phyloP scores from a whole-genome alignment of 2,113 vertebrate species.

The Sturnira hondurensis region DNA sequence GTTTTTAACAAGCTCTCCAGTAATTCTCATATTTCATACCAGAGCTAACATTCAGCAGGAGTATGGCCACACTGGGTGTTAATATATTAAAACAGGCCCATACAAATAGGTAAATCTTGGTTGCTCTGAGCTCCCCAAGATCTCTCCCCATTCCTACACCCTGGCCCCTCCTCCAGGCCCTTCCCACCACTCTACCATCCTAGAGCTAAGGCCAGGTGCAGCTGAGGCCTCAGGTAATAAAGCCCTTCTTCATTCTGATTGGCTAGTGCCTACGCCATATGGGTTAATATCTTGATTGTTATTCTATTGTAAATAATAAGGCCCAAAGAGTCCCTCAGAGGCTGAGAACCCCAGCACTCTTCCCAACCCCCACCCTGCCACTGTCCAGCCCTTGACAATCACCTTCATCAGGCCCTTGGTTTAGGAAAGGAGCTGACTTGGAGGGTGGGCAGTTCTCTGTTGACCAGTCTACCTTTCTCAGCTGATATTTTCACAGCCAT shows the following conservation, averaged over 20 bases:
- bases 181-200: neutral
- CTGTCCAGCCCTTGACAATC: neutral
- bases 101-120: neutral
- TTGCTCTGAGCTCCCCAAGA: neutral
- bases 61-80: neutral
- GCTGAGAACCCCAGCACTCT: neutral
- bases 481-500: neutral
- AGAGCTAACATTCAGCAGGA: neutral
- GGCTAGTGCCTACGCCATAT: neutral
- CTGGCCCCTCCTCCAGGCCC: neutral
- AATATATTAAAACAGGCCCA: neutral
- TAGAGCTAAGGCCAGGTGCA: neutral
- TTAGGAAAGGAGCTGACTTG: neutral
- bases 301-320: neutral
- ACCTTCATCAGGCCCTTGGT: neutral
- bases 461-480: neutral
- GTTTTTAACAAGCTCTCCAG: neutral
- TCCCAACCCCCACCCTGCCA: neutral
- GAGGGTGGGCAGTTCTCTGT: neutral
- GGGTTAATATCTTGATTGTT: neutral
- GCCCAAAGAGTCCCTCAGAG: neutral
- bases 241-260: neutral
- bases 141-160: neutral
- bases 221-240: neutral
- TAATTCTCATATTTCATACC: neutral